A percentile compares a stretch with the other conserved stretches of the same genome.
Evolutionary conservation across 2,113 vertebrate species (phyloP).

Genomic region (Probosciger aterrimus): DNA sequence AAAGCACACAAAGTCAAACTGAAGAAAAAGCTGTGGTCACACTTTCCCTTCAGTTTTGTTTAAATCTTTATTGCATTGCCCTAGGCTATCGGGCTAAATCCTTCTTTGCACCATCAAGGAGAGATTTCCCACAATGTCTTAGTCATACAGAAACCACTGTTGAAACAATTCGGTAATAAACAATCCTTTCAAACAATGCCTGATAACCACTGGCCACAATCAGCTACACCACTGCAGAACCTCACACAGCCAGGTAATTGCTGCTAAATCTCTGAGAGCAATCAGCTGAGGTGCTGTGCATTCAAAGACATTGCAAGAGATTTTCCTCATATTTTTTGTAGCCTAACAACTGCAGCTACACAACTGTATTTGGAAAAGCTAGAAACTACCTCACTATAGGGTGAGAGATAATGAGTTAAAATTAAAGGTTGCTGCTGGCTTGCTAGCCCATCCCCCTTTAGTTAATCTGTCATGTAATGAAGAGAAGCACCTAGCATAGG

Average conservation of each 20-base stretch:
- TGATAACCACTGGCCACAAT: neutral
- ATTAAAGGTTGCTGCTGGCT: constrained; percentile 71
- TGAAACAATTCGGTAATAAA: neutral
- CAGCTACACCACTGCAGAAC: neutral
- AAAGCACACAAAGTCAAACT: neutral
- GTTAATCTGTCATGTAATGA: constrained; percentile 86
- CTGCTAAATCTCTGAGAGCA: neutral
- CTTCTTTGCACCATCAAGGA: neutral
- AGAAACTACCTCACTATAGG: constrained; percentile 20
- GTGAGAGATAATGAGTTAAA: constrained; percentile 75
- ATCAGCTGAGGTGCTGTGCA: neutral
- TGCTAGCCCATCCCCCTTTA: constrained; percentile 65
- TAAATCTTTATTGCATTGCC: neutral
- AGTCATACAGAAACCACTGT: neutral
- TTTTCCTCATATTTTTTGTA: neutral
- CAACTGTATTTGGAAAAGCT: constrained; percentile 6
- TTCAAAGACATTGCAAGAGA: neutral
- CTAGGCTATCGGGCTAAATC: neutral
- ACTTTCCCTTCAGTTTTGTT: neutral
- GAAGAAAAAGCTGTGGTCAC: neutral
- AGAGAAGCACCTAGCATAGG: constrained; percentile 75
- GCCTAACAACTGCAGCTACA: neutral
- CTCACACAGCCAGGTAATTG: neutral
- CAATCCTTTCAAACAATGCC: neutral
- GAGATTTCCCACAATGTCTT: neutral